phyloP scores from a whole-genome alignment of 2,888 invertebrate genomes.

The Prosopocoilus inquinatus region DNA sequence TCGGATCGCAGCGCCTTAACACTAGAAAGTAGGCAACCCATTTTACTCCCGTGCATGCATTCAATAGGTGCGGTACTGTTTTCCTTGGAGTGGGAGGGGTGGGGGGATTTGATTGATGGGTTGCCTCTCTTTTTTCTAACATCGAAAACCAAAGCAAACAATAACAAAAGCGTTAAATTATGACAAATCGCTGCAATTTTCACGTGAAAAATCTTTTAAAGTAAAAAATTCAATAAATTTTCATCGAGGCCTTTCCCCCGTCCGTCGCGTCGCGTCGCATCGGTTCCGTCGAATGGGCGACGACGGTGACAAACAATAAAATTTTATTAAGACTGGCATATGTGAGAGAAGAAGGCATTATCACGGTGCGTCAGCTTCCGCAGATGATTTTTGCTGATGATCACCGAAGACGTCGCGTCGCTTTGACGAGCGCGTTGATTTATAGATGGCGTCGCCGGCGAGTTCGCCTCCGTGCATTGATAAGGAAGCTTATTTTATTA shows the following conservation, averaged over 20 bases:
- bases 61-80: too few relatives aligned
- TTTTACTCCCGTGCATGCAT: too few relatives aligned
- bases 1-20: too few relatives aligned
- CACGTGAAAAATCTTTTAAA: too few relatives aligned
- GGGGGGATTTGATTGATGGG: too few relatives aligned
- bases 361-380: conserved; percentile 1
- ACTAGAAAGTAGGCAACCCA: too few relatives aligned
- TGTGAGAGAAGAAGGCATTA: conserved; percentile 21
- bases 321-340: conserved; percentile 30
- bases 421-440: background rate
- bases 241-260: conserved; percentile 7
- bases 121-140: too few relatives aligned
- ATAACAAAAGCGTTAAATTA: background rate
- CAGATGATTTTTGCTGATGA: too few relatives aligned
- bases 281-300: background rate
- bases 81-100: too few relatives aligned
- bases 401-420: too few relatives aligned
- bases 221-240: conserved; percentile 1
- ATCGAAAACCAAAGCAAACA: background rate
- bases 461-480: too few relatives aligned
- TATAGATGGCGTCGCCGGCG: background rate
- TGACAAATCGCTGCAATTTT: background rate
- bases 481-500: background rate
- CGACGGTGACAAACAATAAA: conserved; percentile 32
- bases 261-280: too few relatives aligned